A percentile compares a stretch with the other conserved stretches of the same genome.
phyloP scores from a whole-genome alignment of 2,888 invertebrate species.

The Calameuta filiformis region DNA sequence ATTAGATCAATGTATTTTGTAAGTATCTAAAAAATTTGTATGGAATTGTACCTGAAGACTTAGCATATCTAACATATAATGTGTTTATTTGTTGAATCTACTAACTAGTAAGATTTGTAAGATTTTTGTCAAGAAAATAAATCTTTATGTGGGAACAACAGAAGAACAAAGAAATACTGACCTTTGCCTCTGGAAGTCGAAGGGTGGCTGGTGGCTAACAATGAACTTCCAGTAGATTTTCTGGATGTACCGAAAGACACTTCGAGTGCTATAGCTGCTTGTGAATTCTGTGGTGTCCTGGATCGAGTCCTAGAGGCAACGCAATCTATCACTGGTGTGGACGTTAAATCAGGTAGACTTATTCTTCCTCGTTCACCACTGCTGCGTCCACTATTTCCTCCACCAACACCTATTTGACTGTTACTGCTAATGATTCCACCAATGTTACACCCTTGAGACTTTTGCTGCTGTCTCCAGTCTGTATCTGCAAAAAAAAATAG shows the following conservation, averaged over 20 bases:
- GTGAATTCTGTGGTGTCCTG: conserved; percentile 59
- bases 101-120: not conserved
- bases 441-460: conserved; percentile 49
- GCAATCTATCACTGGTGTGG: conserved; percentile 54
- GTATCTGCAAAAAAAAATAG: conserved; percentile 42
- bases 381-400: not conserved
- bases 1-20: too few species aligned
- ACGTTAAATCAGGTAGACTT: conserved; percentile 53
- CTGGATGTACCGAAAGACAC: not conserved
- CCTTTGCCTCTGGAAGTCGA: conserved; percentile 63
- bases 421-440: conserved; percentile 42
- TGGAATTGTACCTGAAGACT: too few species aligned
- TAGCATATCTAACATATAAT: not conserved
- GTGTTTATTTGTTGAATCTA: not conserved
- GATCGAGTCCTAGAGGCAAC: conserved; percentile 63
- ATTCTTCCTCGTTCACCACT: not conserved
- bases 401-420: conserved; percentile 45
- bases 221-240: conserved; percentile 43
- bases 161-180: conserved; percentile 33
- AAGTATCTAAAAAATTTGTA: too few species aligned
- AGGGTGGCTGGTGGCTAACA: conserved; percentile 57
- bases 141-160: not conserved
- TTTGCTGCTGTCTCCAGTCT: conserved; percentile 58
- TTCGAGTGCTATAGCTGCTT: conserved; percentile 35
- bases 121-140: not conserved